Conservation (phyloP, 1,140 invertebrate species). For the Periplaneta americana region DNA sequence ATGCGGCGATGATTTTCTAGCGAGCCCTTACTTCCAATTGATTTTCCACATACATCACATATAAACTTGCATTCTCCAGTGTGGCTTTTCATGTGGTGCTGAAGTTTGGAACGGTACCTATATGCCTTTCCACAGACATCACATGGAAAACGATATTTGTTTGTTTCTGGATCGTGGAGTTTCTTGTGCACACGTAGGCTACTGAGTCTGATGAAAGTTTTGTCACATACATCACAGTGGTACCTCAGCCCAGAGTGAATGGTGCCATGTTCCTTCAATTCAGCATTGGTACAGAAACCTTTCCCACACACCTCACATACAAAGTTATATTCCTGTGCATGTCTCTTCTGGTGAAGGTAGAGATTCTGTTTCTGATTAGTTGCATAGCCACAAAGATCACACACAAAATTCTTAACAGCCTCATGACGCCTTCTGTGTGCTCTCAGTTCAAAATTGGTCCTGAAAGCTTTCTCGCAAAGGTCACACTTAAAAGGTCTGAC, state of each 20-base stretch:
- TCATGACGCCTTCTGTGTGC: slow-evolving; percentile 36
- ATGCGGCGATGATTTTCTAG: slow-evolving; percentile 18
- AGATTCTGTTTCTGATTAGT: slow-evolving; percentile 38
- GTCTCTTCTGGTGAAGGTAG: slow-evolving; percentile 34
- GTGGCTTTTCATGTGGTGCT: slow-evolving; percentile 56
- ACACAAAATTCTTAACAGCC: slow-evolving; percentile 31
- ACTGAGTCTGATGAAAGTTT: slow-evolving; percentile 35
- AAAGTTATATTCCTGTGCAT: slow-evolving; percentile 34
- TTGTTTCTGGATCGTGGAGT: slow-evolving; percentile 44
- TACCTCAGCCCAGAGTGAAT: slow-evolving; percentile 51
- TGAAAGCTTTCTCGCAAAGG: slow-evolving; percentile 41
- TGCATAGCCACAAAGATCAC: slow-evolving; percentile 33
- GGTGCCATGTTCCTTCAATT: slow-evolving; percentile 45
- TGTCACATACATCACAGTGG: slow-evolving; percentile 41
- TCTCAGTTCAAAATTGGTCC: slow-evolving; percentile 37
- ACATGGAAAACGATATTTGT: slow-evolving; percentile 32
- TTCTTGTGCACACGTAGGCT: slow-evolving; percentile 22
- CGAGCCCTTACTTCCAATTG: slow-evolving; percentile 15
- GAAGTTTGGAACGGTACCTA: slow-evolving; percentile 50
- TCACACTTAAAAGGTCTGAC: slow-evolving; percentile 43
- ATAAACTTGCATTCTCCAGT: slow-evolving; percentile 58
- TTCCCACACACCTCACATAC: slow-evolving; percentile 40
- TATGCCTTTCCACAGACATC: slow-evolving; percentile 41
- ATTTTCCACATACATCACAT: slow-evolving; percentile 26
- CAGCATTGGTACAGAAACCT: slow-evolving; percentile 38